These are phyloP conservation scores for Dendrocincla tyrannina DNA, from an alignment of 2,797 vertebrate genomes.

Conservation along the genomic window DNA sequence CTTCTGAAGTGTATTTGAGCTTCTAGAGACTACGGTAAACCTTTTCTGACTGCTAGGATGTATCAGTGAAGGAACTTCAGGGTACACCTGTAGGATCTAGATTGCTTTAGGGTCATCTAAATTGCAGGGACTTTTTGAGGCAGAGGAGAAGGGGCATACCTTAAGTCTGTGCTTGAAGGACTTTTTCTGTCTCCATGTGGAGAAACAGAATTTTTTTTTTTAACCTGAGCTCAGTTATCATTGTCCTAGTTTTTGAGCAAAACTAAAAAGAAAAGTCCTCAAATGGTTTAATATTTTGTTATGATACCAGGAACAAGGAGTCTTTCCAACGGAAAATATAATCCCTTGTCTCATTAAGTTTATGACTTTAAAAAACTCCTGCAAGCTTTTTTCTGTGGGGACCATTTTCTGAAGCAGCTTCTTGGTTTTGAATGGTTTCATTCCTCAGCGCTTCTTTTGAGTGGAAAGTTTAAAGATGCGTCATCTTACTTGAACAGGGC, in stretches of 20 bases:
- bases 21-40: background rate
- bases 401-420: background rate
- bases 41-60: background rate
- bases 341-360: constrained; percentile 23
- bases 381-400: background rate
- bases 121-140: background rate
- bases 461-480: constrained; percentile 54
- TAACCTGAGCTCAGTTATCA: background rate
- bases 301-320: background rate
- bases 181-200: background rate
- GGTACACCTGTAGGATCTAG: background rate
- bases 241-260: background rate
- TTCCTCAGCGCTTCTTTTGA: constrained; percentile 49
- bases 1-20: background rate
- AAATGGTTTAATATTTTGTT: background rate
- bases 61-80: background rate
- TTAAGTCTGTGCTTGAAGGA: background rate
- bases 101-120: background rate
- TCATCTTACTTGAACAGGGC: constrained; percentile 38
- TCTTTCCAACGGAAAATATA: constrained; percentile 21
- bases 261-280: background rate
- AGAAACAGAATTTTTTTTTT: background rate
- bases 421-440: constrained; percentile 38
- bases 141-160: background rate
- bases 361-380: constrained; percentile 17